A percentile compares a stretch with the other conserved stretches of the same genome.
Conservation (phyloP, 2,888 invertebrate genomes). For the Scotopteryx bipunctaria region DNA sequence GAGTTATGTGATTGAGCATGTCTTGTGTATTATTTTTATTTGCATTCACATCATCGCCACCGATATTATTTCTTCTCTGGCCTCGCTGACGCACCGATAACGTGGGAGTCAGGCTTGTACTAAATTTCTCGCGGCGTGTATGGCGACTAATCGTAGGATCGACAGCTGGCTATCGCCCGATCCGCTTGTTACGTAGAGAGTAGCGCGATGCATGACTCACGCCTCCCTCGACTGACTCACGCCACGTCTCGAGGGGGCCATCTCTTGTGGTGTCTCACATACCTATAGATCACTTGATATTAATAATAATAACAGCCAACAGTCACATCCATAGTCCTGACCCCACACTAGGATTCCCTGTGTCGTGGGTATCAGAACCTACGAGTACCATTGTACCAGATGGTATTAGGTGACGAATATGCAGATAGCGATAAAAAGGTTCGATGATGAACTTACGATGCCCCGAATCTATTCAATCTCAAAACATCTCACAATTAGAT, state of each 20-base stretch:
- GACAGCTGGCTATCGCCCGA: neutral
- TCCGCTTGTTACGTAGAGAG: conserved; percentile 20
- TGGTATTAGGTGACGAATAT: conserved; percentile 18
- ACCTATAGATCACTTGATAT: too few relatives aligned
- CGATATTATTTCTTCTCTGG: conserved; percentile 12
- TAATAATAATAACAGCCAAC: too few relatives aligned
- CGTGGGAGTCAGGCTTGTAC: conserved; percentile 42
- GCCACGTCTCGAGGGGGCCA: conserved; percentile 6
- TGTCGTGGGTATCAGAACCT: too few relatives aligned
- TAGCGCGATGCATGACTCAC: conserved; percentile 29
- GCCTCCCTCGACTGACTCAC: conserved; percentile 12
- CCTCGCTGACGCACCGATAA: conserved; percentile 12
- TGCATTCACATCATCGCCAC: conserved; percentile 35
- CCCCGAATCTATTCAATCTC: too few relatives aligned
- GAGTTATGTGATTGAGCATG: conserved; percentile 62
- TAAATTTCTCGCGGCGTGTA: conserved; percentile 26
- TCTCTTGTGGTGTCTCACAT: conserved; percentile 30
- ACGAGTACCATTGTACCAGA: too few relatives aligned
- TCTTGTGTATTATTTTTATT: conserved; percentile 46
- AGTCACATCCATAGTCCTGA: too few relatives aligned
- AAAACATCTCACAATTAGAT: neutral
- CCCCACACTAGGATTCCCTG: too few relatives aligned
- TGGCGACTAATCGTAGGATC: conserved; percentile 22
- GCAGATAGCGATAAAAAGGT: neutral
- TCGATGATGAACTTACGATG: neutral